Evolutionary conservation across 1,140 invertebrate genomes (phyloP).

Genomic region (Odontomachus brunneus): DNA sequence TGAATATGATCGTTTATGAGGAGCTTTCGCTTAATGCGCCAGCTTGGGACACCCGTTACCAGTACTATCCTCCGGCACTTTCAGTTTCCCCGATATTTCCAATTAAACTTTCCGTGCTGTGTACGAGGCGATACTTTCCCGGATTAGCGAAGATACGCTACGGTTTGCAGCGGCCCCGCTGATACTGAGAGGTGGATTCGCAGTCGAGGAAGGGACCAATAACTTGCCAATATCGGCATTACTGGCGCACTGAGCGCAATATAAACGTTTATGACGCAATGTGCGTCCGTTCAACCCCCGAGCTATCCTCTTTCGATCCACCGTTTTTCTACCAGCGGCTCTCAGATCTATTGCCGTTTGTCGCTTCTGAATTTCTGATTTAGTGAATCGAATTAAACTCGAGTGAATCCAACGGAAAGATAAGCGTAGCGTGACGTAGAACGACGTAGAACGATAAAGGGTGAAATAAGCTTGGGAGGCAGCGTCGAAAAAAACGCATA

Average conservation of each 20-base stretch:
- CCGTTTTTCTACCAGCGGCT: constrained; percentile 77
- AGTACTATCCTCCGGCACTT: constrained; percentile 34
- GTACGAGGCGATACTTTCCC: constrained; percentile 71
- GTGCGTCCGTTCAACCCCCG: constrained; percentile 74
- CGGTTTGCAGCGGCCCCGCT: constrained; percentile 56
- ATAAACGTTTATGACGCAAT: constrained; percentile 85
- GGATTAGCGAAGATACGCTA: constrained; percentile 72
- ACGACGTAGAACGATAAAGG: not conserved
- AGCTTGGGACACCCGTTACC: constrained; percentile 62
- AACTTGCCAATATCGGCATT: constrained; percentile 85
- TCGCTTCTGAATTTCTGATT: not conserved
- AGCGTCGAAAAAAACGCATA: too few relatives aligned
- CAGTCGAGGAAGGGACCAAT: constrained; percentile 78
- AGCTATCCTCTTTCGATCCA: constrained; percentile 70
- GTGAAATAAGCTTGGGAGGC: not conserved
- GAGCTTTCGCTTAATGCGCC: constrained; percentile 45
- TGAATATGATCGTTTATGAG: constrained; percentile 36
- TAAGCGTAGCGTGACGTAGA: not conserved
- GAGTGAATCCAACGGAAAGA: not conserved
- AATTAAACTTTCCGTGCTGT: constrained; percentile 77
- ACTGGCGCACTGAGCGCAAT: constrained; percentile 83
- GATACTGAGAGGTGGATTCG: constrained; percentile 41
- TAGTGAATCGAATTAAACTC: not conserved
- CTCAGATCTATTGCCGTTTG: constrained; percentile 65
- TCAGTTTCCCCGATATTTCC: constrained; percentile 73